Percentiles rank a stretch among this genome's conserved stretches.
These are phyloP conservation scores for Rhea pennata DNA, from an alignment of 2,113 vertebrate species.

Conservation along the genomic window DNA sequence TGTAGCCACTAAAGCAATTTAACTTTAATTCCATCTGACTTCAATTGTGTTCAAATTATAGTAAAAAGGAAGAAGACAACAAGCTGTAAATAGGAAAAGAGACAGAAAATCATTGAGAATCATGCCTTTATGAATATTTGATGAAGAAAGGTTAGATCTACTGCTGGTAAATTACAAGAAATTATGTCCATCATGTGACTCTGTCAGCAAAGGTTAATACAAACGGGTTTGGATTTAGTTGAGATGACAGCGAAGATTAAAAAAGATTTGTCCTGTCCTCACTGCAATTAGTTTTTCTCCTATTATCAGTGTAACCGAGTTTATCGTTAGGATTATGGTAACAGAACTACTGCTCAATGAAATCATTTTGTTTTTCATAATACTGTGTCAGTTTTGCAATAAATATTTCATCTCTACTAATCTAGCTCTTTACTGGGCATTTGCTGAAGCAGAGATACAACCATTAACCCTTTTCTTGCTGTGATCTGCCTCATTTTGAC, in stretches of 20 bases:
- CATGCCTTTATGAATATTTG: conserved; percentile 98
- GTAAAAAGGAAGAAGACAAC: conserved; percentile 90
- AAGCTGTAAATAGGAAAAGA: conserved; percentile 95
- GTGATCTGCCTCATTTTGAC: not conserved
- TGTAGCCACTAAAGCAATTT: conserved; percentile 79
- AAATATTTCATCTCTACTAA: conserved; percentile 77
- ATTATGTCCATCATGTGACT: conserved; percentile 89
- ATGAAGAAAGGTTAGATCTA: conserved; percentile 91
- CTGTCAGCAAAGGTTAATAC: conserved; percentile 94
- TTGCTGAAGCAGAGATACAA: conserved; percentile 49
- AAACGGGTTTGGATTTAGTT: conserved; percentile 87
- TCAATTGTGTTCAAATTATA: conserved; percentile 88
- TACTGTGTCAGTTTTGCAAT: conserved; percentile 56
- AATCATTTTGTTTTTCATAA: conserved; percentile 69
- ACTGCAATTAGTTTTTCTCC: conserved; percentile 85
- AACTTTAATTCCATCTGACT: conserved; percentile 91
- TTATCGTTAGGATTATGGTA: conserved; percentile 72
- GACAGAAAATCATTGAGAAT: conserved; percentile 99
- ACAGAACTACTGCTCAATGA: conserved; percentile 40
- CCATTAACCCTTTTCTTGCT: conserved; percentile 67
- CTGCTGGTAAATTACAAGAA: conserved; percentile 95
- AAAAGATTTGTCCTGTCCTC: conserved; percentile 85
- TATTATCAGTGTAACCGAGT: conserved; percentile 76
- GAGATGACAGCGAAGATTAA: conserved; percentile 87
- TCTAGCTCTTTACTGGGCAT: conserved; percentile 71